Conservation (phyloP, 2,797 vertebrate species). For the Thaleichthys pacificus region DNA sequence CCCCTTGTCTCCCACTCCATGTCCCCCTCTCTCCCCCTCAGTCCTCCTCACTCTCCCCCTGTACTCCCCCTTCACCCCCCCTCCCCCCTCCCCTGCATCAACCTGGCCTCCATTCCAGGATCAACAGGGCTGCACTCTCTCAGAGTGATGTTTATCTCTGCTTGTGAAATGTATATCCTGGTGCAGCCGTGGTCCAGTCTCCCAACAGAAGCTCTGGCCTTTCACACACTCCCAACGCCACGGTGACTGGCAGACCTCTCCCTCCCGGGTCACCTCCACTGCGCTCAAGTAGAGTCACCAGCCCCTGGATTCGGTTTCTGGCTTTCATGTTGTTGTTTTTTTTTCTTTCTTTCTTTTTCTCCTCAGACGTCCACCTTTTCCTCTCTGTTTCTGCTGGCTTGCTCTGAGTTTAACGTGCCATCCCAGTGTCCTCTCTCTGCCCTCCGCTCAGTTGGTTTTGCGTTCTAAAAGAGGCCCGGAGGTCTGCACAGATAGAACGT, state of each 20-base stretch:
- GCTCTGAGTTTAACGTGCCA: not conserved
- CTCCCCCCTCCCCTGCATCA: constrained; percentile 5
- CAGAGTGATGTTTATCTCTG: constrained; percentile 71
- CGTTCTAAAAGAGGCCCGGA: constrained; percentile 27
- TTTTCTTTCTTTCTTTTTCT: constrained; percentile 14
- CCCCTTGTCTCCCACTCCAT: constrained; percentile 27
- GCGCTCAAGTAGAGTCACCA: constrained; percentile 44
- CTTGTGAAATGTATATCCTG: constrained; percentile 73
- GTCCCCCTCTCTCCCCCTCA: constrained; percentile 1
- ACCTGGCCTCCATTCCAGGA: constrained; percentile 52
- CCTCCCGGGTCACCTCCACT: constrained; percentile 25
- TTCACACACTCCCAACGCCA: constrained; percentile 65
- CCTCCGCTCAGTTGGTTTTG: constrained; percentile 18
- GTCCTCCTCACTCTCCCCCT: constrained; percentile 19
- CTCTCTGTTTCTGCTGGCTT: constrained; percentile 2
- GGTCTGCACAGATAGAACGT: constrained; percentile 46
- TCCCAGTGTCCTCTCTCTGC: constrained; percentile 4
- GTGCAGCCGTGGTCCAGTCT: constrained; percentile 38
- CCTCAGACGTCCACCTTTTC: not conserved
- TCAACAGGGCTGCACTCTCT: constrained; percentile 52
- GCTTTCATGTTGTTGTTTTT: constrained; percentile 42
- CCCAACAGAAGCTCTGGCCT: constrained; percentile 62
- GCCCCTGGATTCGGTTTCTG: constrained; percentile 50
- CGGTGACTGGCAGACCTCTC: constrained; percentile 53
- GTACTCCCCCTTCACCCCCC: constrained; percentile 36